Conservation (phyloP, 2,113 vertebrate species). For the Accipiter virgatus region DNA sequence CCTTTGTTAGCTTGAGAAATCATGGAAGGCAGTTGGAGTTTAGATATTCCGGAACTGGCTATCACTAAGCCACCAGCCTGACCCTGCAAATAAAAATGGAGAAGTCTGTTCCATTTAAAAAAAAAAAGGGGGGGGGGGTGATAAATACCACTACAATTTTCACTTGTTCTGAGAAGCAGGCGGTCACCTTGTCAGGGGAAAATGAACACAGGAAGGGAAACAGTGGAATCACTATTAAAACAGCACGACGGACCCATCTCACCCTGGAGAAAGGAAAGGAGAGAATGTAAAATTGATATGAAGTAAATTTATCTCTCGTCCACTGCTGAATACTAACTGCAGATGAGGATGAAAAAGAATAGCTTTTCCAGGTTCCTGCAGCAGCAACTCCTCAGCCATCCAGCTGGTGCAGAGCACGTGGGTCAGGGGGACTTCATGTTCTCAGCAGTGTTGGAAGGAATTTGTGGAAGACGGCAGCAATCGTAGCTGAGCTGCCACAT, state of each 20-base stretch:
- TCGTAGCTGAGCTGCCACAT: rapidly evolving
- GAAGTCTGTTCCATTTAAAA: neutral
- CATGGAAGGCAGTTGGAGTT: neutral
- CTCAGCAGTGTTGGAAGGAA: neutral
- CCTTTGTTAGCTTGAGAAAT: conserved; percentile 35
- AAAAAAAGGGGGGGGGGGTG: rapidly evolving
- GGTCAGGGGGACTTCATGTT: neutral
- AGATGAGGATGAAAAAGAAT: neutral
- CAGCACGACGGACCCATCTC: neutral
- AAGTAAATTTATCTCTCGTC: neutral
- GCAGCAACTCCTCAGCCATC: neutral
- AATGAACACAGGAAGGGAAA: neutral
- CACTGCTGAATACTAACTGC: neutral
- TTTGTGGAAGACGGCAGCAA: neutral
- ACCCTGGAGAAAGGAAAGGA: neutral
- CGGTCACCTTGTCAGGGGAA: neutral
- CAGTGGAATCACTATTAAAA: neutral
- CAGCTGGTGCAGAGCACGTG: neutral
- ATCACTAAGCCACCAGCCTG: neutral
- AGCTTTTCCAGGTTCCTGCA: neutral
- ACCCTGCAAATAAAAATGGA: neutral
- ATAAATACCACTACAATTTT: neutral
- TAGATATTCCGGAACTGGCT: neutral
- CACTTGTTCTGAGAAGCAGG: neutral
- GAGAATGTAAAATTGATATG: neutral